These are phyloP conservation scores for Melanostoma mellinum DNA, from an alignment of 2,888 invertebrate genomes.

Conservation along the genomic window DNA sequence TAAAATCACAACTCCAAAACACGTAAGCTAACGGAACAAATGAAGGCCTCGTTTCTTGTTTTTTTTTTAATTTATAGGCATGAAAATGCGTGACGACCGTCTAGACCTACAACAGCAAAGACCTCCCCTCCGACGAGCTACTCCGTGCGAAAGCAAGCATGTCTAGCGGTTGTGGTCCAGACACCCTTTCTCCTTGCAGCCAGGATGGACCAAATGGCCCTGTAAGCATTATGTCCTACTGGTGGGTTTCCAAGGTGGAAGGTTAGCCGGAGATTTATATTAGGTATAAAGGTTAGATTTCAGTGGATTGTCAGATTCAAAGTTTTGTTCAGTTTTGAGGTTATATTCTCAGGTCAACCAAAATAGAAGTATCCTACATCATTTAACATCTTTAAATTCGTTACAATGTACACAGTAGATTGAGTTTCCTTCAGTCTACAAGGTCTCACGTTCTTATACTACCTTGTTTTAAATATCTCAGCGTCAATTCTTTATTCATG, in stretches of 20 bases:
- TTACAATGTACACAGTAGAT: too few species aligned
- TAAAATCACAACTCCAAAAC: background rate
- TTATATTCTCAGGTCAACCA: too few species aligned
- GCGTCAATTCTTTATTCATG: too few species aligned
- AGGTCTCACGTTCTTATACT: too few species aligned
- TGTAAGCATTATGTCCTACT: background rate
- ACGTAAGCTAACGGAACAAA: background rate
- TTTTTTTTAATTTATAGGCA: background rate
- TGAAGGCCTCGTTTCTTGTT: background rate
- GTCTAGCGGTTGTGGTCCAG: conserved; percentile 5
- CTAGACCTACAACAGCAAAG: conserved; percentile 2
- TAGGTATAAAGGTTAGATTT: too few species aligned
- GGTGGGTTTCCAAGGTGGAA: background rate
- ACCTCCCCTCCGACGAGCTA: conserved; percentile 14
- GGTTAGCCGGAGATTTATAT: background rate
- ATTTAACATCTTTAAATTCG: background rate
- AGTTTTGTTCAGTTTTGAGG: too few species aligned
- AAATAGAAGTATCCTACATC: too few species aligned
- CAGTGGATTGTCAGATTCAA: too few species aligned
- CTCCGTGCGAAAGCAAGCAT: conserved; percentile 12
- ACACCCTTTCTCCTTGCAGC: conserved; percentile 5
- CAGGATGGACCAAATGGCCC: background rate
- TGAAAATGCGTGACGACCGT: background rate
- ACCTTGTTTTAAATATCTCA: too few species aligned
- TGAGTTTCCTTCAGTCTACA: too few species aligned